A percentile compares a stretch with the other conserved stretches of the same genome.
These are phyloP conservation scores for Dexiosoma caninum DNA, from an alignment of 2,888 invertebrate species.

Conservation along the genomic window DNA sequence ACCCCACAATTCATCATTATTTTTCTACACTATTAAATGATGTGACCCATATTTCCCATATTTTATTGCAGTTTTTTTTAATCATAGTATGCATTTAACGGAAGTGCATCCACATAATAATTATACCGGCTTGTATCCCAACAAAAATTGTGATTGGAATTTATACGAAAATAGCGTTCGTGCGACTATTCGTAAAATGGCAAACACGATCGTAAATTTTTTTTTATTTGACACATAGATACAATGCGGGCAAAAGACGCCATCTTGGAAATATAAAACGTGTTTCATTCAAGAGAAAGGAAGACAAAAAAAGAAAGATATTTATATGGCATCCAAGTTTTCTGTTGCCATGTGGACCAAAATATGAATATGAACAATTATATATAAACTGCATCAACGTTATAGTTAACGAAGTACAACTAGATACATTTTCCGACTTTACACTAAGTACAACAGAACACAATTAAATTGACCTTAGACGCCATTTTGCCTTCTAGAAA, in stretches of 20 bases:
- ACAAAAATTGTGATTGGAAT: not conserved
- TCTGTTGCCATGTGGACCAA: conserved; percentile 48
- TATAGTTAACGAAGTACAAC: not conserved
- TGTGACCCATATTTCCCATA: too few species aligned
- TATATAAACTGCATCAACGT: not conserved
- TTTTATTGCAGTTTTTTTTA: too few species aligned
- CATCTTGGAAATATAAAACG: conserved; percentile 47
- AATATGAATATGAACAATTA: too few species aligned
- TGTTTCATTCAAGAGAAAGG: conserved; percentile 48
- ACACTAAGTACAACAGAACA: not conserved
- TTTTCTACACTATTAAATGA: not conserved
- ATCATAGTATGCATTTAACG: not conserved
- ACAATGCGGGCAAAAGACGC: conserved; percentile 46
- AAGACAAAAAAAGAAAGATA: conserved; percentile 23
- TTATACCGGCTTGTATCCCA: conserved; percentile 34
- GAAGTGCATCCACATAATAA: conserved; percentile 27
- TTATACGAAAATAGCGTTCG: conserved; percentile 56
- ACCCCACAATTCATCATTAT: not conserved
- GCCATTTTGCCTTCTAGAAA: conserved; percentile 36
- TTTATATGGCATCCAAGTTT: not conserved
- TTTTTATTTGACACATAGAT: conserved; percentile 44
- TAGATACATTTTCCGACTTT: not conserved
- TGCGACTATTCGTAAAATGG: conserved; percentile 12
- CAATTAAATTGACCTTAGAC: conserved; percentile 13
- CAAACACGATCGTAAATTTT: conserved; percentile 21